phyloP scores from a whole-genome alignment of 2,888 invertebrate species.

The Agonopterix heracliana region DNA sequence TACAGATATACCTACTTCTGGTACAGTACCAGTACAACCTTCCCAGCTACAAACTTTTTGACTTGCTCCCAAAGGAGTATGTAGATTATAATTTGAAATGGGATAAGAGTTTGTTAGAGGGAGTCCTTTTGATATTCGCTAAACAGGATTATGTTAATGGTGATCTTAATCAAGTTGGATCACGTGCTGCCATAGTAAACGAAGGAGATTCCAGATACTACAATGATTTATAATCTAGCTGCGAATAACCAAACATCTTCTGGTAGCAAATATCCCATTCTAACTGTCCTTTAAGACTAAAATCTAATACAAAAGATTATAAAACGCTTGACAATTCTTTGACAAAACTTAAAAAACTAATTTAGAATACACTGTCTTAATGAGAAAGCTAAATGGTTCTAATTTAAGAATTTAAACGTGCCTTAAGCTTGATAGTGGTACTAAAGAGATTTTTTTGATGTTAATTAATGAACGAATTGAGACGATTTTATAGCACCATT shows the following conservation, averaged over 20 bases:
- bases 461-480: no score
- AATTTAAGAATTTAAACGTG: slow-evolving; percentile 12
- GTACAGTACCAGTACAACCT: no score
- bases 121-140: slow-evolving; percentile 40
- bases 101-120: slow-evolving; percentile 27
- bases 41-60: no score
- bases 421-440: neutral
- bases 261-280: no score
- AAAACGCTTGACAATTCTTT: no score
- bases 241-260: no score
- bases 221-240: neutral
- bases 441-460: neutral
- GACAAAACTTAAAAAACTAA: no score
- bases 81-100: slow-evolving; percentile 41
- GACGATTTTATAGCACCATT: no score
- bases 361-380: slow-evolving; percentile 5
- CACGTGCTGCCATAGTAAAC: slow-evolving; percentile 23
- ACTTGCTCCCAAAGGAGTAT: slow-evolving; percentile 30
- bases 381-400: slow-evolving; percentile 10
- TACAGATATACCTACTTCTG: no score
- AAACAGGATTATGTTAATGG: slow-evolving; percentile 50
- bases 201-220: slow-evolving; percentile 6
- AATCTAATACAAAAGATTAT: no score
- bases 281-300: no score
- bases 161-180: slow-evolving; percentile 31